phyloP scores from a whole-genome alignment of 2,113 vertebrate species.

The Cricetomys ansorgei region DNA sequence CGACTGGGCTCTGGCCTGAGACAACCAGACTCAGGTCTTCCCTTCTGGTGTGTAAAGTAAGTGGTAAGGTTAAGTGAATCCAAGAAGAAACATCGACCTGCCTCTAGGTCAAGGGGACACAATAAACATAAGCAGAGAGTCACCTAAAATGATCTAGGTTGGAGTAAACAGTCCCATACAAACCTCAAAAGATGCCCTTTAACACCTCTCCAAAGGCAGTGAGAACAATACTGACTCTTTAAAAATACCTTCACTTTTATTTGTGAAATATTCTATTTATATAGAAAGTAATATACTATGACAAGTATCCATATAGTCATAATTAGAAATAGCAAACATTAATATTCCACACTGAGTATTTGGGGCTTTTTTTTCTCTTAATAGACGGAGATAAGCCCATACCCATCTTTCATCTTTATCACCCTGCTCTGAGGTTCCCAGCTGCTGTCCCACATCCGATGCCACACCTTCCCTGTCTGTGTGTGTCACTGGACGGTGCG shows the following conservation, averaged over 20 bases:
- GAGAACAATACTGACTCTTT: background rate
- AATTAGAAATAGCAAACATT: constrained; percentile 11
- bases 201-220: background rate
- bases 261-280: background rate
- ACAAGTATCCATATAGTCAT: background rate
- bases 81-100: background rate
- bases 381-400: background rate
- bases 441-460: background rate
- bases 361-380: background rate
- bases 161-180: background rate
- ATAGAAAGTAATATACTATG: background rate
- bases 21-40: background rate
- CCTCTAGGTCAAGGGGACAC: background rate
- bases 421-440: background rate
- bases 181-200: background rate
- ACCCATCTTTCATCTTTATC: background rate
- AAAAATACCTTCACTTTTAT: constrained; percentile 46
- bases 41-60: background rate
- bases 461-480: background rate
- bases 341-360: background rate
- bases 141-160: background rate
- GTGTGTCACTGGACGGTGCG: background rate
- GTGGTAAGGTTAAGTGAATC: background rate
- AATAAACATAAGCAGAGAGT: constrained; percentile 25
- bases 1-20: too few species aligned